These are phyloP conservation scores for Zygothrica quintamaculata DNA, from an alignment of 2,888 invertebrate species.

Conservation along the genomic window DNA sequence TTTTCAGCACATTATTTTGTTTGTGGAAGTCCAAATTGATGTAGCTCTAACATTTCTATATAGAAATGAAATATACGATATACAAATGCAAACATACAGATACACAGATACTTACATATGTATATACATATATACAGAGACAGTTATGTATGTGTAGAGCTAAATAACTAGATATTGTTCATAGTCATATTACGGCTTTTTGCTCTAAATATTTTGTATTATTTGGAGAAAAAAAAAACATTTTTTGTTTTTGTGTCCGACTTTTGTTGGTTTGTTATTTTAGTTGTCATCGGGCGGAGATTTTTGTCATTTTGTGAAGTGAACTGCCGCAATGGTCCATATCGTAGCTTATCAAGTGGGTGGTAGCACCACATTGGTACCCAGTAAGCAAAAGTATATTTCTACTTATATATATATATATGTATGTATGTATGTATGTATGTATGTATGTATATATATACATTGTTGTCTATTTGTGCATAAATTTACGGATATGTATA, in stretches of 20 bases:
- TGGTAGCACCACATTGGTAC: constrained; percentile 20
- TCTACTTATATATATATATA: background rate
- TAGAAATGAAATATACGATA: constrained; percentile 30
- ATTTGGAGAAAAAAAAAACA: constrained; percentile 62
- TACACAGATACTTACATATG: constrained; percentile 13
- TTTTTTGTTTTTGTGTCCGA: constrained; percentile 50
- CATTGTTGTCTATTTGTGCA: constrained; percentile 63
- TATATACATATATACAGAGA: constrained; percentile 12
- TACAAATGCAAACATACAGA: constrained; percentile 14
- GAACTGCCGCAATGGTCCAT: constrained; percentile 55
- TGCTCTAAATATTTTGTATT: constrained; percentile 67
- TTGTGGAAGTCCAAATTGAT: constrained; percentile 35
- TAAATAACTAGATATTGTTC: constrained; percentile 38
- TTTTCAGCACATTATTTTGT: constrained; percentile 29
- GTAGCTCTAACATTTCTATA: constrained; percentile 37
- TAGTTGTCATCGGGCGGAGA: constrained; percentile 33
- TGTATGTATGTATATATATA: constrained; percentile 12
- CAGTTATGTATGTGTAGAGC: constrained; percentile 13
- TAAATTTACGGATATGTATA: constrained; percentile 75
- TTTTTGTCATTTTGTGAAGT: constrained; percentile 77
- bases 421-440: constrained; percentile 4
- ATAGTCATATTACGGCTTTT: constrained; percentile 53
- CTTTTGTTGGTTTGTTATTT: constrained; percentile 19
- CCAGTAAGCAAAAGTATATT: constrained; percentile 1
- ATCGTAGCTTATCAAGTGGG: constrained; percentile 21